These are phyloP conservation scores for Marmota flaviventris DNA, from an alignment of 2,113 vertebrate species.

Conservation along the genomic window DNA sequence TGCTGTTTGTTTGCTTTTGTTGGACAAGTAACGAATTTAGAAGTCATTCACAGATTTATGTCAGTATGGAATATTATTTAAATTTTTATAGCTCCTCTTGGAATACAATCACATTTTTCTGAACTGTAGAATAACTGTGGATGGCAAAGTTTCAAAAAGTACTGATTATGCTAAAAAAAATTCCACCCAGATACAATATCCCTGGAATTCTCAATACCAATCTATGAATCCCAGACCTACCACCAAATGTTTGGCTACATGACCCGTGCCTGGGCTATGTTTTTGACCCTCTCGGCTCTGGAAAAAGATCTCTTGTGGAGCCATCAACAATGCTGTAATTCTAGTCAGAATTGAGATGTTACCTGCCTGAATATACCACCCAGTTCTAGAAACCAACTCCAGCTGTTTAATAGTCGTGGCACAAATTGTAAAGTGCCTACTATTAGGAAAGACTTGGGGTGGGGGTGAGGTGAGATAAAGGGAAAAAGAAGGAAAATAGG, in stretches of 20 bases:
- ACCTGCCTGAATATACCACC: not conserved
- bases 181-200: not conserved
- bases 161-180: not conserved
- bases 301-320: not conserved
- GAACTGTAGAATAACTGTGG: not conserved
- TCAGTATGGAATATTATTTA: not conserved
- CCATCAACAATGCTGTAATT: not conserved
- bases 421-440: not conserved
- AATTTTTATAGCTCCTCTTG: not conserved
- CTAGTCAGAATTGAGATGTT: not conserved
- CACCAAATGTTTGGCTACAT: not conserved
- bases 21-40: conserved; percentile 30
- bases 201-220: not conserved
- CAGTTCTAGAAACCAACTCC: not conserved
- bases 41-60: not conserved
- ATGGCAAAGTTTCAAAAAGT: not conserved
- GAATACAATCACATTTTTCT: not conserved
- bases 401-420: not conserved
- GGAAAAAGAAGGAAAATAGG: too few relatives aligned
- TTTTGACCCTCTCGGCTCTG: not conserved
- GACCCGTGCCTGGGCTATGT: not conserved
- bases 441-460: not conserved
- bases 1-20: conserved; percentile 14
- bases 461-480: too few relatives aligned
- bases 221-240: not conserved